Conservation (phyloP, 2,888 invertebrate genomes). For the Neelides folsomi region DNA sequence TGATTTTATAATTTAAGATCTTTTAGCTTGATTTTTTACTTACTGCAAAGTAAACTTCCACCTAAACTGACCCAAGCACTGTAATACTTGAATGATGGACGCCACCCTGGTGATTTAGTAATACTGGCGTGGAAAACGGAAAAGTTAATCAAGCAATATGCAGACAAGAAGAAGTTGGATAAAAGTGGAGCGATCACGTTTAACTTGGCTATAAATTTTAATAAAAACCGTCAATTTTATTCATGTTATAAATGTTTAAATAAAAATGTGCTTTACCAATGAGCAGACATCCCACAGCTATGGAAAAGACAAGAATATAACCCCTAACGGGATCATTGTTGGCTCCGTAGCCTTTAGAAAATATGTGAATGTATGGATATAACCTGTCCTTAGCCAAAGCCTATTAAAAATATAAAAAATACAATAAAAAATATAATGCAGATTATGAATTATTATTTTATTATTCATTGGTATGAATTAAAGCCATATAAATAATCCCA, state of each 20-base stretch:
- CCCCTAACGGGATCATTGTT: slow-evolving; percentile 43
- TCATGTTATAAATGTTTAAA: too few species aligned
- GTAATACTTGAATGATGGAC: slow-evolving; percentile 28
- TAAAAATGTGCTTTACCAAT: slow-evolving; percentile 37
- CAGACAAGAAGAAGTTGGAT: slow-evolving; percentile 44
- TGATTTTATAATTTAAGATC: too few species aligned
- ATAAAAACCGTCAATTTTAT: background rate
- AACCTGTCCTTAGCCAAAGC: slow-evolving; percentile 46
- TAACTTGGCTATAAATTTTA: slow-evolving; percentile 23
- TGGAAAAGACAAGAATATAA: slow-evolving; percentile 41
- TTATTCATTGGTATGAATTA: too few species aligned
- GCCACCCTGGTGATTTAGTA: slow-evolving; percentile 39
- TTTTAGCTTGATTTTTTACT: too few species aligned
- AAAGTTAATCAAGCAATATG: slow-evolving; percentile 44
- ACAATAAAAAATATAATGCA: slow-evolving; percentile 40
- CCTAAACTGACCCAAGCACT: slow-evolving; percentile 35
- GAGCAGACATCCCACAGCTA: slow-evolving; percentile 40
- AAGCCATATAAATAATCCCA: too few species aligned
- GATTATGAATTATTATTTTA: too few species aligned
- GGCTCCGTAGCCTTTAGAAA: slow-evolving; percentile 43
- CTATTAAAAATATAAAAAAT: slow-evolving; percentile 32
- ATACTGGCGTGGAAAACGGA: slow-evolving; percentile 41
- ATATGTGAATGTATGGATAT: slow-evolving; percentile 42
- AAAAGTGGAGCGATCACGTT: slow-evolving; percentile 44
- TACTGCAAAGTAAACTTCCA: slow-evolving; percentile 27